Evolutionary conservation across 2,113 vertebrate genomes (phyloP).

Genomic region (Anguilla japonica): DNA sequence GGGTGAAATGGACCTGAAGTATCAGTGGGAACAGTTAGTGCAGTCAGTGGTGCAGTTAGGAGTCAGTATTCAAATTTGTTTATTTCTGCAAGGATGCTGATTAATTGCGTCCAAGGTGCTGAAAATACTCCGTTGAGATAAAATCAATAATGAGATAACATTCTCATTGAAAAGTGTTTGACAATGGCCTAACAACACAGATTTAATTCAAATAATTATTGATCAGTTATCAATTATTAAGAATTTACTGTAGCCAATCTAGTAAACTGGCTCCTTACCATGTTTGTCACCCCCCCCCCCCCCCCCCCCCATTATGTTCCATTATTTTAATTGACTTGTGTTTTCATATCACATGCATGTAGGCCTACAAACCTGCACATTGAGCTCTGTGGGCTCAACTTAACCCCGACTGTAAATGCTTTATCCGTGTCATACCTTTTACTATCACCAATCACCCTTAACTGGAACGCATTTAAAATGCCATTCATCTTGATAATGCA

Average conservation of each 20-base stretch:
- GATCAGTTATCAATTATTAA: neutral
- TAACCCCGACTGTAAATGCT: constrained; percentile 30
- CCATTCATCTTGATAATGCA: constrained; percentile 76
- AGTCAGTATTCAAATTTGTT: no score
- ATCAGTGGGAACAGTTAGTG: no score
- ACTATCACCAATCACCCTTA: constrained; percentile 74
- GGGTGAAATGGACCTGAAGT: no score
- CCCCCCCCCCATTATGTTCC: neutral
- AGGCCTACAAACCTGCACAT: neutral
- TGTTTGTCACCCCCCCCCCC: no score
- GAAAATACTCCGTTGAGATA: no score
- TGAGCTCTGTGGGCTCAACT: neutral
- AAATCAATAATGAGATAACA: neutral
- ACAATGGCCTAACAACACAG: neutral
- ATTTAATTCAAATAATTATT: neutral
- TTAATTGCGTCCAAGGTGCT: no score
- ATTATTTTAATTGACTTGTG: neutral
- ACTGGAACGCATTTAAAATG: constrained; percentile 73
- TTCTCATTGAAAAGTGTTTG: neutral
- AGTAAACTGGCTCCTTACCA: neutral
- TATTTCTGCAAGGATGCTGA: no score
- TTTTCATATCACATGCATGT: neutral
- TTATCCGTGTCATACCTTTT: constrained; percentile 68
- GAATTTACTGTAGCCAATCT: neutral
- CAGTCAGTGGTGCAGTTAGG: no score